Percentiles rank a stretch among this genome's conserved stretches.
These are phyloP conservation scores for Dermatophagoides farinae DNA, from an alignment of 1,140 invertebrate species.

Conservation along the genomic window DNA sequence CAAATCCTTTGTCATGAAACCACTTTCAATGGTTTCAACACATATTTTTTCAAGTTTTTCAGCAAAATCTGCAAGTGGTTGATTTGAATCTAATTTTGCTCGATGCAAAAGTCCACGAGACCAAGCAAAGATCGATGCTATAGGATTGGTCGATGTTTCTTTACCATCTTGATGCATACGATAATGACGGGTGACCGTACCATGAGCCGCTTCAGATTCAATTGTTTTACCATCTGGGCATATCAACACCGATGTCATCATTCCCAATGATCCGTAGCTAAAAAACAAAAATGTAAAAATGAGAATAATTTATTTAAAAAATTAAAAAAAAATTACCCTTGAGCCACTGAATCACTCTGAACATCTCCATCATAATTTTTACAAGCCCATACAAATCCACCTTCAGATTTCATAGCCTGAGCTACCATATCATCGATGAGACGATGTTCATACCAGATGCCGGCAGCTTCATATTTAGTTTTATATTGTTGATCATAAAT, in stretches of 20 bases:
- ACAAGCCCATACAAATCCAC: constrained; percentile 95
- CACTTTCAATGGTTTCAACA: constrained; percentile 77
- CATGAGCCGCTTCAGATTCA: constrained; percentile 91
- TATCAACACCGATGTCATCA: constrained; percentile 79
- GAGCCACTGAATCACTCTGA: constrained; percentile 89
- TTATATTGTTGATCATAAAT: constrained; percentile 86
- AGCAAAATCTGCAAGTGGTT: constrained; percentile 49
- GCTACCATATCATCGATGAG: constrained; percentile 99
- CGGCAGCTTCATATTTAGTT: constrained; percentile 51
- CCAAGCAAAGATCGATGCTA: constrained; percentile 97
- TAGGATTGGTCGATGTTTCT: constrained; percentile 92
- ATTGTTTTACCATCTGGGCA: constrained; percentile 92
- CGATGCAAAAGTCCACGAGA: constrained; percentile 72
- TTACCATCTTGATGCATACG: constrained; percentile 81
- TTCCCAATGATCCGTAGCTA: constrained; percentile 51
- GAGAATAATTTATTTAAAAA: constrained; percentile 85
- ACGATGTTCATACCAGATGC: constrained; percentile 91
- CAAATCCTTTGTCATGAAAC: constrained; percentile 91
- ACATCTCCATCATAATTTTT: constrained; percentile 99
- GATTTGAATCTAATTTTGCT: constrained; percentile 75
- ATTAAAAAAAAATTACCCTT: constrained; percentile 64
- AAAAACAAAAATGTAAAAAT: constrained; percentile 25
- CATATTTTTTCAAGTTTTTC: constrained; percentile 69
- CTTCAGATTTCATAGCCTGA: constrained; percentile 84
- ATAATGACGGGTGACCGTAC: constrained; percentile 88